Evolutionary conservation across 2,888 invertebrate genomes (phyloP), one percentile per base, ranked within the genome.

Genomic region (Lissocephala sabroskyi): DNA sequence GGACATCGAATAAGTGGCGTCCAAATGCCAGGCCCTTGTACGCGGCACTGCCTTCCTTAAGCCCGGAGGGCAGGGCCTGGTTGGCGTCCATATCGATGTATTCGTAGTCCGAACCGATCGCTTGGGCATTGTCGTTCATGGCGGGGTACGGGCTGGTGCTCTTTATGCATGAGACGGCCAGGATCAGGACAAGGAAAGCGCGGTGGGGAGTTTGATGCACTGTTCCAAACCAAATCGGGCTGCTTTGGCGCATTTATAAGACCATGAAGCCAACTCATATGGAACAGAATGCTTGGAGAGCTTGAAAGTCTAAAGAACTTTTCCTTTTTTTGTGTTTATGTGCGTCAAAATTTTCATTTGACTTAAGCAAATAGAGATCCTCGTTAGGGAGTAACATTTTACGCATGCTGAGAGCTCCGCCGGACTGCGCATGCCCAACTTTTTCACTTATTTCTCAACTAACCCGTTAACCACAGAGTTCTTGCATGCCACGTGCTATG

Each of bases 191-290:
- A 23, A 23, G 23, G 23, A 23, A 23, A 23, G 3, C 7, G 23
- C 3, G 7, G 7, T 5, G 23, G 23, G 23, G 23, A 23, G 4
- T 7, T 7, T 23, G 7, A 23, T 23, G 23, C 23, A 7, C 52
- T 65, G 71, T 54, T 81, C 80, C 63, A 47, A 73, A 53, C 59
- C 61, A 64, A 48, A 52, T 43, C 39, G 51, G 50, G 45, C 29
- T 36, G 45, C 47, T 65, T 47, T 52, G 40, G 64, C 59, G 62
- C 79, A 80, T 79, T 77, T 62, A 61, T 57, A 65, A 49, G 33
- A 62, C 70, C 65, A 62, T 59, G 56, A 58, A 51, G 52, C 49
- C 48, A 56, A 45, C n/a, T 45, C 41, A 49, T 47, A 49, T 45
- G 49, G 44, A n/a, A 16, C 9, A 16, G 14, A 35, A 35, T 6